Conservation (phyloP, 2,113 vertebrate genomes). For the Daboia siamensis region DNA sequence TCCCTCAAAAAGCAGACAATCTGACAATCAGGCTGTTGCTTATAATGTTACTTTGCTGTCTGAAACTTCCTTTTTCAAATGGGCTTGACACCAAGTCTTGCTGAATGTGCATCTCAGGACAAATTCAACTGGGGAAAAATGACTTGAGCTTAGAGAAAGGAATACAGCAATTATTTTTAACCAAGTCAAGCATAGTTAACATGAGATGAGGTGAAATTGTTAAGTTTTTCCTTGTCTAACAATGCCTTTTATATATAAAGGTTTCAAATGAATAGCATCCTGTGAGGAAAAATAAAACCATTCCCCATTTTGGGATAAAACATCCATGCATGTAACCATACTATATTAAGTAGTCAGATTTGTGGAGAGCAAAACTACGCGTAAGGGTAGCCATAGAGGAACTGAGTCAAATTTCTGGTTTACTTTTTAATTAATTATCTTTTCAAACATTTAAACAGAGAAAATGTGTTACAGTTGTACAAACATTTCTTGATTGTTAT, state of each 20-base stretch:
- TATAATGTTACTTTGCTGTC: background rate
- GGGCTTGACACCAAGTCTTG: background rate
- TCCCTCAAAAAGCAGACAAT: background rate
- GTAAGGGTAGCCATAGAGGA: background rate
- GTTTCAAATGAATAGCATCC: background rate
- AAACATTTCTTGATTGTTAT: constrained; percentile 4
- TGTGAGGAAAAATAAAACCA: background rate
- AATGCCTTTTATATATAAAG: too few species aligned
- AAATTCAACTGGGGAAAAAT: background rate
- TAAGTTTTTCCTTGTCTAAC: background rate
- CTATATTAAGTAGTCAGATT: constrained; percentile 18
- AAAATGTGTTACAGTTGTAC: background rate
- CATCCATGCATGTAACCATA: background rate
- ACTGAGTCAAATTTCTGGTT: background rate
- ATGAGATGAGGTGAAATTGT: constrained; percentile 11
- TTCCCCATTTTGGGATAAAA: background rate
- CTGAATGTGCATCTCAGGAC: background rate
- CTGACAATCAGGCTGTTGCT: background rate
- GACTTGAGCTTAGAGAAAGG: background rate
- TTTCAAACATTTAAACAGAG: constrained; percentile 6
- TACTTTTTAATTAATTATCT: constrained; percentile 1
- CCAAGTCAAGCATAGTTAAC: constrained; percentile 31
- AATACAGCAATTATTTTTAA: constrained; percentile 23
- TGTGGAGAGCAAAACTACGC: background rate
- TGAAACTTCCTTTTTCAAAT: background rate